Conservation (phyloP, 2,888 invertebrate species). For the Oscheius sp. region DNA sequence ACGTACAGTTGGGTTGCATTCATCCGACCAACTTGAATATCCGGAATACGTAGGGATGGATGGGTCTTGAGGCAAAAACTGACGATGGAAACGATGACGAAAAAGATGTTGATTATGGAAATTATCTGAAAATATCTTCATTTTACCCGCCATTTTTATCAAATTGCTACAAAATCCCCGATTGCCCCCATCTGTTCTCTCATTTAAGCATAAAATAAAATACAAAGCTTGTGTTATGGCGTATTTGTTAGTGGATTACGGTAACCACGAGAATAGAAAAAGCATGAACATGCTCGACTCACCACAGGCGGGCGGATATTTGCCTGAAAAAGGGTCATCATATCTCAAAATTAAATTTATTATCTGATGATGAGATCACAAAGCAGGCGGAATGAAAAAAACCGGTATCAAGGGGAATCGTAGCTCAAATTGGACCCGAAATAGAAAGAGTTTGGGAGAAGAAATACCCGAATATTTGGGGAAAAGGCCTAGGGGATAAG, state of each 20-base stretch:
- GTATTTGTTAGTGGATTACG: slow-evolving; percentile 21
- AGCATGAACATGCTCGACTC: slow-evolving; percentile 8
- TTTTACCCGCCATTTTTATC: no score
- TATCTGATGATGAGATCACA: slow-evolving; percentile 2
- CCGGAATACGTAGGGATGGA: slow-evolving; percentile 92
- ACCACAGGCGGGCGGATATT: slow-evolving; percentile 9
- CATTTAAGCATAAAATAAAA: neutral
- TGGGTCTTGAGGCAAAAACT: slow-evolving; percentile 95
- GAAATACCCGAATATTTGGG: slow-evolving; percentile 5
- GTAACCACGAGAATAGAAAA: neutral
- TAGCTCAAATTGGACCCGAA: slow-evolving; percentile 11
- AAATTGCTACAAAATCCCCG: neutral
- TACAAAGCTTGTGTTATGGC: neutral
- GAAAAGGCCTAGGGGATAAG: slow-evolving; percentile 43
- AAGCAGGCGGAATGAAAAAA: neutral
- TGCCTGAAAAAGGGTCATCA: neutral
- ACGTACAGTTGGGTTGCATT: slow-evolving; percentile 46
- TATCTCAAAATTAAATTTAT: slow-evolving; percentile 7
- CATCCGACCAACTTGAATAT: slow-evolving; percentile 44
- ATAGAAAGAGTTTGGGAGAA: slow-evolving; percentile 1
- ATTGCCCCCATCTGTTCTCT: neutral
- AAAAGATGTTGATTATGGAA: slow-evolving; percentile 90
- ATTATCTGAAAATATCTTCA: slow-evolving; percentile 87
- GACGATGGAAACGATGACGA: slow-evolving; percentile 93
- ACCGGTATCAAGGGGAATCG: slow-evolving; percentile 14